phyloP scores from a whole-genome alignment of 2,888 invertebrate species.

The Chirona hameri region DNA sequence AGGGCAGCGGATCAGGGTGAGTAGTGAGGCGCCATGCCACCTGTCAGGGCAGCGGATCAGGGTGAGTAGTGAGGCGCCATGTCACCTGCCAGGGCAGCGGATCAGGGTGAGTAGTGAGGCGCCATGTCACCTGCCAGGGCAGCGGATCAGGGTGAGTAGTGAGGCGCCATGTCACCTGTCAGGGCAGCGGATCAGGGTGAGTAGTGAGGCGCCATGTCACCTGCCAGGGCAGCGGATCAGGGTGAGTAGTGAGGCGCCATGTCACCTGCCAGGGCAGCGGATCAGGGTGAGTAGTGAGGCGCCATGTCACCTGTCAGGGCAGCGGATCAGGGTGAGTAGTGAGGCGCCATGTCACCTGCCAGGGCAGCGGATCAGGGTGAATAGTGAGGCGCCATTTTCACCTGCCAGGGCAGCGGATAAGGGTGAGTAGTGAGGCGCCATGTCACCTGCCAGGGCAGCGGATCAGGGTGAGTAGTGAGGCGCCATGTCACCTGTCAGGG shows the following conservation, averaged over 20 bases:
- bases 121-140: slow-evolving; percentile 64
- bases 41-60: slow-evolving; percentile 58
- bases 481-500: slow-evolving; percentile 64
- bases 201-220: slow-evolving; percentile 66
- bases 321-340: slow-evolving; percentile 65
- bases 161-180: slow-evolving; percentile 65
- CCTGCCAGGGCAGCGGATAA: slow-evolving; percentile 59
- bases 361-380: slow-evolving; percentile 59
- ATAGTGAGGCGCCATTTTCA: slow-evolving; percentile 65
- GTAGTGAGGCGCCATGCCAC: slow-evolving; percentile 66
- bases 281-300: slow-evolving; percentile 63
- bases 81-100: slow-evolving; percentile 62
- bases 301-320: slow-evolving; percentile 64
- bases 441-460: slow-evolving; percentile 63
- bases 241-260: slow-evolving; percentile 65
- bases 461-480: slow-evolving; percentile 63
- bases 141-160: slow-evolving; percentile 65
- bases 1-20: slow-evolving; percentile 59
- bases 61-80: slow-evolving; percentile 65
- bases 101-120: slow-evolving; percentile 63
- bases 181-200: slow-evolving; percentile 59
- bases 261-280: slow-evolving; percentile 62
- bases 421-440: slow-evolving; percentile 65
- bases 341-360: slow-evolving; percentile 65
- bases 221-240: slow-evolving; percentile 58